Base-by-base conservation (phyloP, 2,797 vertebrate species). In the Acomys russatus region DNA sequence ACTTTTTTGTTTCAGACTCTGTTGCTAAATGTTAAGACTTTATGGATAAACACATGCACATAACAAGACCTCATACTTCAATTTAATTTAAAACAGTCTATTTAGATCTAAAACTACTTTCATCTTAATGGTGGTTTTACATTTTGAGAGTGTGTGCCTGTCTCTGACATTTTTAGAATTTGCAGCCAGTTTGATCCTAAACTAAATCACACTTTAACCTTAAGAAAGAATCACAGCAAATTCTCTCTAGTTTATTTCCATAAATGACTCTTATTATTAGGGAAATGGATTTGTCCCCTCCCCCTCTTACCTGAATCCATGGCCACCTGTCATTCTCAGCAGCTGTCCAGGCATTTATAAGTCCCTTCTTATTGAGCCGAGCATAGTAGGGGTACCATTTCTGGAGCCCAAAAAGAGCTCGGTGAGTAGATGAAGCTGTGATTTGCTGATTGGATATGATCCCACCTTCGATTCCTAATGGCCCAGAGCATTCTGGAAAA, bases 291-390 rank as follows among this genome's bases (percentile, higher is more conserved):
- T 95, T 79, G 14, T 33, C 23, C 61, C 78, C 96, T 25, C 44
- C 97, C 97, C 97, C 98, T 97, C 97, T 99, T 99, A 99, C 99
- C 99, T 99, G 99, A 98, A 99, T 99, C 99, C 99, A 99, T 0
- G 99, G 99, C 99, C 99, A 99, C 99, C 99, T 99, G 99, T 99
- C 99, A 97, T 99, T 99, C 98, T 99, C 99, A 97, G 99, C 99
- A 90, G 99, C 99, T 28, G 99, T 99, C 99, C 99, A 99, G 92
- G 99, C 99, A 49, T 99, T 99, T 98, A 99, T 99, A 97, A 99
- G 99, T 82, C 99, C 99, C 97, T 99, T 99, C 98, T 99, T 99
- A 98, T 99, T 99, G 96, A 99, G 99, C 38, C 99, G 99, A 95
- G 99, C 99, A 94, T 99, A 99, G 98, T 99, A 99, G 0, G 99